phyloP scores from a whole-genome alignment of 2,113 vertebrate species.

The Lepus timidus region DNA sequence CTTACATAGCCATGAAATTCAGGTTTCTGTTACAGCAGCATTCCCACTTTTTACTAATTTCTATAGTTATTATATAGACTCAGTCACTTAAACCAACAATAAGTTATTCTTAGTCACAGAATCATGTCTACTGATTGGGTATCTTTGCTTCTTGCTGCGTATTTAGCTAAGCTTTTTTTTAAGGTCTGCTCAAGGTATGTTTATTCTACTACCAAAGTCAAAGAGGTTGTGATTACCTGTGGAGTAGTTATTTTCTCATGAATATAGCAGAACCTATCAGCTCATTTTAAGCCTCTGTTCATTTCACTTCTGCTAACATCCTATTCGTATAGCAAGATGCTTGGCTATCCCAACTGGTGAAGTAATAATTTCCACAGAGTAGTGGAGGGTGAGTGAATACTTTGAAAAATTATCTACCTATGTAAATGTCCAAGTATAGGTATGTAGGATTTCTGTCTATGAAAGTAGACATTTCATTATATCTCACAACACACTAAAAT shows the following conservation, averaged over 20 bases:
- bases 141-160: background rate
- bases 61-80: background rate
- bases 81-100: background rate
- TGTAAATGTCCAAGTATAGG: background rate
- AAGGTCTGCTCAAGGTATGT: background rate
- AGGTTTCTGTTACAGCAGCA: background rate
- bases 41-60: background rate
- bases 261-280: background rate
- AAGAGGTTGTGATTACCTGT: background rate
- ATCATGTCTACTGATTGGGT: rapidly evolving
- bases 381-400: background rate
- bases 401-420: background rate
- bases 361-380: background rate
- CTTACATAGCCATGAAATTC: background rate
- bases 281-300: background rate
- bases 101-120: background rate
- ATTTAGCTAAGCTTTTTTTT: background rate
- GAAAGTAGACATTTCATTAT: background rate
- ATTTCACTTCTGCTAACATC: background rate
- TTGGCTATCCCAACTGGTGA: background rate
- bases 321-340: background rate
- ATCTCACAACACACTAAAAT: background rate
- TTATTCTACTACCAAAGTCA: background rate
- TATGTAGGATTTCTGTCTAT: background rate
- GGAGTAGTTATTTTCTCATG: background rate